phyloP scores from a whole-genome alignment of 1,140 invertebrate genomes.

The Archegozetes longisetosus region DNA sequence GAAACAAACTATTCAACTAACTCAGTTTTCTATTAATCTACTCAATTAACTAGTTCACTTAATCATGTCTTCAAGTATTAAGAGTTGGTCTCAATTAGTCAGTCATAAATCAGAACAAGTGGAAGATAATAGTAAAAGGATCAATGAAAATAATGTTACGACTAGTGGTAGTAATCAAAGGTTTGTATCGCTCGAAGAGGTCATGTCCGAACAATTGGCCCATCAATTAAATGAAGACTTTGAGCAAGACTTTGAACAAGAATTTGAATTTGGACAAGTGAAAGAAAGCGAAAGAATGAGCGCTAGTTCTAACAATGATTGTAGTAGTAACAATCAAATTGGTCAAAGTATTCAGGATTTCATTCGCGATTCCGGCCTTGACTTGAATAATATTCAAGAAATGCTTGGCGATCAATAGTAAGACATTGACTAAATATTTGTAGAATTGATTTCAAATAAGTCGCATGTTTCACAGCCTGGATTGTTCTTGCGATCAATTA shows the following conservation, averaged over 20 bases:
- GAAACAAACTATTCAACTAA: no score
- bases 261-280: no score
- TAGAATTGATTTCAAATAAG: background rate
- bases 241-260: no score
- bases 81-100: conserved; percentile 11
- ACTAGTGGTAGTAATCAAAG: background rate
- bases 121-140: background rate
- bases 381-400: background rate
- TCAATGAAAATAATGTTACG: background rate
- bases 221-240: conserved; percentile 40
- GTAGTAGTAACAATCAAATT: no score
- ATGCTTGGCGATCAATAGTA: background rate
- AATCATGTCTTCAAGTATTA: background rate
- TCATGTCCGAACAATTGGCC: conserved; percentile 68
- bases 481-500: conserved; percentile 47
- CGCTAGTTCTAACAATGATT: no score
- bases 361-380: background rate
- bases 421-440: background rate
- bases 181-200: conserved; percentile 41
- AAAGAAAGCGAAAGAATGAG: conserved; percentile 1
- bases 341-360: no score
- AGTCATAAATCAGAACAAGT: background rate
- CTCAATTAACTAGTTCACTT: background rate
- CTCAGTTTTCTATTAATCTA: no score
- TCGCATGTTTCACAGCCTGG: background rate